Evolutionary conservation across 2,888 invertebrate genomes (phyloP), one percentile per base, ranked within the genome.

Genomic region (Thyatira batis): DNA sequence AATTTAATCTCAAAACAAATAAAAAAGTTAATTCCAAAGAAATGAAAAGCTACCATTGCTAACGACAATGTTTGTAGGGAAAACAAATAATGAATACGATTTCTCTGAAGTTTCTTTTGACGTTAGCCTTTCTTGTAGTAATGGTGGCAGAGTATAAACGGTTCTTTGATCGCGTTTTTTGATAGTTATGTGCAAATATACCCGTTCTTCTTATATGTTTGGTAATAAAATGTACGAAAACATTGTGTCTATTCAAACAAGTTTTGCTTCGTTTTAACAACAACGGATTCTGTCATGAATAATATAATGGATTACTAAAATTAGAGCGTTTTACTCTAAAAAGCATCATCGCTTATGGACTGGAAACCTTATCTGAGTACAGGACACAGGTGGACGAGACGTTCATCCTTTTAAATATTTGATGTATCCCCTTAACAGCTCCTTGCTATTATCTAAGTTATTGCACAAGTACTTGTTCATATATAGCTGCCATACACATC

Each of bases 381-480:
- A 63, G 74, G 69, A 71, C 85, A 73, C 89, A 89, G 89, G 88
- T 89, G 89, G 86, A 83, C 80, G 70, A 65, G 65, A 72, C 71
- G 78, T 76, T 67, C 73, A 66, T 69, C 68, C 67, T 71, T 75
- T 74, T 89, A 83, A 87, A 89, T 89, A 87, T 87, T 88, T 85
- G 78, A 89, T 87, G 83, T 76, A 78, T 70, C 75, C 70, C 73
- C 82, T 77, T 84, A 83, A 81, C 82, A 79, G 77, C 79, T 78
- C 73, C 70, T 67, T 71, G 78, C 75, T 74, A 75, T 81, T 76
- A 79, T 69, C 64, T 63, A 62, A 60, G 53, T 61, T 65, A 62
- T 65, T 60, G 60, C 61, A 57, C 58, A 56, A 60, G 62, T 54
- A 55, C 55, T 54, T 23, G 23, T 25, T 11, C 13, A 50, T 39